phyloP scores from a whole-genome alignment of 2,888 invertebrate genomes.

The Agrotis exclamationis region DNA sequence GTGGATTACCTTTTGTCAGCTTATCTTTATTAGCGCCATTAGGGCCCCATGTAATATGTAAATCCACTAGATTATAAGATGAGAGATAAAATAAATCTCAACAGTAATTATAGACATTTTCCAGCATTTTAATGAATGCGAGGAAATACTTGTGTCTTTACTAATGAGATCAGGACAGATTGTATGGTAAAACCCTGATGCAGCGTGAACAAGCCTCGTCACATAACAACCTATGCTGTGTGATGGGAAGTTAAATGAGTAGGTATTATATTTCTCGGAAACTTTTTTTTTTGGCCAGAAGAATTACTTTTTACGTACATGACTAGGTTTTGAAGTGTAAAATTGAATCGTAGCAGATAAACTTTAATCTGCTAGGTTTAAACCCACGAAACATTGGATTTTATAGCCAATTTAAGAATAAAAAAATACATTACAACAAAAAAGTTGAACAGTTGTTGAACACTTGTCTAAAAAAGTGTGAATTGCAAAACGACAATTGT shows the following conservation, averaged over 20 bases:
- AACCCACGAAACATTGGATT: no score
- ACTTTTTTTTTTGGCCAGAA: no score
- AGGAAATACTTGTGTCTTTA: conserved; percentile 12
- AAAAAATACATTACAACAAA: no score
- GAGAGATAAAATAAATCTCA: conserved; percentile 36
- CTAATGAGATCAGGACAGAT: neutral
- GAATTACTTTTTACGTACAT: neutral
- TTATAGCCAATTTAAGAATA: no score
- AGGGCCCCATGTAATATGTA: conserved; percentile 29
- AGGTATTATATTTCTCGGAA: no score
- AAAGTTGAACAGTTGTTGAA: no score
- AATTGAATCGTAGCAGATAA: neutral
- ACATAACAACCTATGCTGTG: no score
- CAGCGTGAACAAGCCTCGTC: no score
- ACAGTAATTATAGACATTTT: conserved; percentile 19
- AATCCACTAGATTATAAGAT: conserved; percentile 42
- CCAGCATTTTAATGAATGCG: conserved; percentile 30
- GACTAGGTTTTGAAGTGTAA: conserved; percentile 2
- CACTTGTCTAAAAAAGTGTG: no score
- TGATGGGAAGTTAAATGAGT: no score
- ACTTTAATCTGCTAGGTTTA: no score
- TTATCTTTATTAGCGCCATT: conserved; percentile 39
- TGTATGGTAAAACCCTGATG: neutral
- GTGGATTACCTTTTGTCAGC: conserved; percentile 19
- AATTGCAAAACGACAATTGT: no score